Base-by-base conservation (phyloP, 2,113 vertebrate genomes). In the Hippoglossus stenolepis region DNA sequence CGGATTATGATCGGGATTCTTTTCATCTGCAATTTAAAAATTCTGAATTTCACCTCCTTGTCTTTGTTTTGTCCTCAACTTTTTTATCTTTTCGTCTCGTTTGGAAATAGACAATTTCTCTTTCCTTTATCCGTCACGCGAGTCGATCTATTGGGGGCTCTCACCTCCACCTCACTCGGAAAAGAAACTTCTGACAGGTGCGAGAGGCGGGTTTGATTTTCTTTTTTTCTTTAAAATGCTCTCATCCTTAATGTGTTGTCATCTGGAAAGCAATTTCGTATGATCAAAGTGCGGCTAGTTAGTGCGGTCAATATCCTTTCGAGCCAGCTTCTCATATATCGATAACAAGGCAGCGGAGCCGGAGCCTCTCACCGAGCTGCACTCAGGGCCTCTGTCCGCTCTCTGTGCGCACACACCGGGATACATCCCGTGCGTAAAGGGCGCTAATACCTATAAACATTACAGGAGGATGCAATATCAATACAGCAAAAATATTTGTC, bases 221-320 rank as follows among this genome's bases (percentile, higher is more conserved):
- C 45, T 13, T 7, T 18, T 6, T 31, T 31, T 51, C 47, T 64
- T 13, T 61, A 86, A 89, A 89, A 85, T 77, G 75, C 68, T 90
- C 84, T 90, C 75, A 86, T 87, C 85, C 86, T 90, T 82, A 89
- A 89, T 86, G 89, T 86, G 86, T 87, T 89, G 86, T 87, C 87
- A 89, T 88, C 76, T 92, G 91, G 80, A 90, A 90, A 86, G 81
- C 89, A 84, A 75, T 88, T 86, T 87, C 71, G 73, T 83, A 84
- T 90, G 89, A 93, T 89, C 87, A 92, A 91, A 91, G 90, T 86
- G 89, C 79, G 85, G 90, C 89, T 93, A 81, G 89, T 93, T 93
- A 92, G 86, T 84, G 82, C 84, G 88, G 80, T 93, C 90, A 88
- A 93, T 91, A 91, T 79, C 65, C 80, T 43, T 79, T 83, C 80